Conservation (phyloP, 1,140 invertebrate genomes). For the Musca vetustissima region DNA sequence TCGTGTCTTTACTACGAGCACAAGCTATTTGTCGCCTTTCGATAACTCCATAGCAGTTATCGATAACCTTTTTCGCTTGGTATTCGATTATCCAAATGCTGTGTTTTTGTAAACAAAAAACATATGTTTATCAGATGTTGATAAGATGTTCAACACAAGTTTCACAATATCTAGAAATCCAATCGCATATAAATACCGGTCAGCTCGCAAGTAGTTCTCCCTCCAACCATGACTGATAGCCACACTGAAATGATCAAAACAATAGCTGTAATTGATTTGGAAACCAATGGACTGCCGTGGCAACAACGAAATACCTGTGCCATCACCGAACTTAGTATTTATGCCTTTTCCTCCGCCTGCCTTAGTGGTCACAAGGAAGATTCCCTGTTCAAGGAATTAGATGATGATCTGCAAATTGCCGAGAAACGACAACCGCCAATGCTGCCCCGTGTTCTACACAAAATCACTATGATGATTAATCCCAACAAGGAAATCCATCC, state of each 20-base stretch:
- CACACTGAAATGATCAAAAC: conserved; percentile 26
- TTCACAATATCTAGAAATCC: too few relatives aligned
- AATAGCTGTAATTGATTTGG: conserved; percentile 45
- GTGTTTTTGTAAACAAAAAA: too few relatives aligned
- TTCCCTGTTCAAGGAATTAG: neutral
- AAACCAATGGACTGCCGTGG: conserved; percentile 40
- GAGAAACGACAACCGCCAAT: neutral
- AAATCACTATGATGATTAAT: conserved; percentile 4
- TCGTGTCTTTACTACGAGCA: too few relatives aligned
- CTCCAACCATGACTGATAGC: too few relatives aligned
- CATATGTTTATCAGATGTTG: too few relatives aligned
- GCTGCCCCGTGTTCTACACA: neutral
- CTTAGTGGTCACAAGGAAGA: neutral
- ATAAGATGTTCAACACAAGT: too few relatives aligned
- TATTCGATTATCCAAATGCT: too few relatives aligned
- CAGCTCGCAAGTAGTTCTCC: too few relatives aligned
- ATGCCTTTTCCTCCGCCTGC: conserved; percentile 33
- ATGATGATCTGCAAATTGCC: neutral
- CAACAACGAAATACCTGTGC: conserved; percentile 32
- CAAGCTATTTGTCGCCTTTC: too few relatives aligned
- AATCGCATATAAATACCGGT: too few relatives aligned
- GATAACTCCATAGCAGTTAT: too few relatives aligned
- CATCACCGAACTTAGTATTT: conserved; percentile 45
- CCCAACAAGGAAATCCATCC: neutral
- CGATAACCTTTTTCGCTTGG: too few relatives aligned